These are phyloP conservation scores for Rhynchomys soricoides DNA, from an alignment of 2,113 vertebrate species.

Conservation along the genomic window DNA sequence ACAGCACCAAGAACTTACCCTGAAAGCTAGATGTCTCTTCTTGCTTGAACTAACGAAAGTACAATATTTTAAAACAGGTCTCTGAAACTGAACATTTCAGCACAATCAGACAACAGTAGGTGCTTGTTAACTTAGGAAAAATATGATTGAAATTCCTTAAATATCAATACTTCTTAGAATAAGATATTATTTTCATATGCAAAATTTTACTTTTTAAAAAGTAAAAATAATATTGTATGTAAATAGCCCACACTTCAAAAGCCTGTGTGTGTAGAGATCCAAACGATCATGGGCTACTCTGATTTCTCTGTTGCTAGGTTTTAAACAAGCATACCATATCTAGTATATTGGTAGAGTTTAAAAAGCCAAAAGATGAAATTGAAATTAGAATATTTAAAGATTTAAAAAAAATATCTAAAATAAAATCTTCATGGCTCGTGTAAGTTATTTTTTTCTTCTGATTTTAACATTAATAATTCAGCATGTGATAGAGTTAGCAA, in stretches of 20 bases:
- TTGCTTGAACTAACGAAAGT: background rate
- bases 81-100: slow-evolving; percentile 48
- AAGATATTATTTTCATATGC: background rate
- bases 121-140: slow-evolving; percentile 60
- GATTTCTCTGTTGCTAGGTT: background rate
- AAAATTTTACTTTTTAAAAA: slow-evolving; percentile 60
- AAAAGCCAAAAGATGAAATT: background rate
- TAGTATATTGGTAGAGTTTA: background rate
- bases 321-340: background rate
- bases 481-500: background rate
- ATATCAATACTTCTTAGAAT: slow-evolving; percentile 59
- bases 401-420: background rate
- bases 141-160: slow-evolving; percentile 50
- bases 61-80: slow-evolving; percentile 49
- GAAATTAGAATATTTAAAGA: slow-evolving; percentile 2
- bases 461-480: slow-evolving; percentile 30
- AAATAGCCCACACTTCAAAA: slow-evolving; percentile 9
- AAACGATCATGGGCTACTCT: background rate
- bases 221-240: background rate
- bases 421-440: background rate
- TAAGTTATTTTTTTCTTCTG: background rate
- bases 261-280: background rate
- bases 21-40: background rate
- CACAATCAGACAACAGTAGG: slow-evolving; percentile 62
- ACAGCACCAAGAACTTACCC: background rate